Evolutionary conservation across 2,888 invertebrate species (phyloP).

Genomic region (Idaea dimidiata): DNA sequence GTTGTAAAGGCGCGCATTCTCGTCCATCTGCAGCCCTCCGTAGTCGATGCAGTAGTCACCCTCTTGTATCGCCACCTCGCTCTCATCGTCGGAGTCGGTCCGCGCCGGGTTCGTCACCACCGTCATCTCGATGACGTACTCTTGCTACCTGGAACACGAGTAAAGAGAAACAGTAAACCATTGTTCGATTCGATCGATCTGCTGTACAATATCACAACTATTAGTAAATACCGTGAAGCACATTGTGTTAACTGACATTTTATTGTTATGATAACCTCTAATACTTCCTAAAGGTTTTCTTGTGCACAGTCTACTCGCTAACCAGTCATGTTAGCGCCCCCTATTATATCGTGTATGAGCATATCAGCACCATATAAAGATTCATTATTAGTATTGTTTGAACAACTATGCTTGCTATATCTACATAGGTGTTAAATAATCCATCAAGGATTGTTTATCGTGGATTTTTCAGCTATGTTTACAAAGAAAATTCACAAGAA

Average conservation of each 20-base stretch:
- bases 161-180: slow-evolving; percentile 13
- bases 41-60: slow-evolving; percentile 30
- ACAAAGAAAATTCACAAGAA: neutral
- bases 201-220: neutral
- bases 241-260: slow-evolving; percentile 3
- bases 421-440: slow-evolving; percentile 60
- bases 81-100: slow-evolving; percentile 54
- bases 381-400: slow-evolving; percentile 67
- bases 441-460: slow-evolving; percentile 59
- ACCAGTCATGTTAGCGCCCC: slow-evolving; percentile 54
- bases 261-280: slow-evolving; percentile 15
- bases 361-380: slow-evolving; percentile 68
- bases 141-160: slow-evolving; percentile 50
- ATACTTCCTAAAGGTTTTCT: slow-evolving; percentile 37
- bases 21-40: slow-evolving; percentile 43
- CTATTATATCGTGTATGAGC: slow-evolving; percentile 58
- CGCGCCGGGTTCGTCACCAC: slow-evolving; percentile 72
- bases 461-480: slow-evolving; percentile 30
- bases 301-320: slow-evolving; percentile 45
- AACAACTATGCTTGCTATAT: slow-evolving; percentile 14
- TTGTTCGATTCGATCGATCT: neutral
- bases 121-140: slow-evolving; percentile 55
- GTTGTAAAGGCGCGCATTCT: slow-evolving; percentile 66
- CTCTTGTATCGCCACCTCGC: slow-evolving; percentile 39
- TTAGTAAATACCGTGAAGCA: neutral